Evolutionary conservation across 2,113 vertebrate species (phyloP).

Genomic region (Microcebus ravelobensis): DNA sequence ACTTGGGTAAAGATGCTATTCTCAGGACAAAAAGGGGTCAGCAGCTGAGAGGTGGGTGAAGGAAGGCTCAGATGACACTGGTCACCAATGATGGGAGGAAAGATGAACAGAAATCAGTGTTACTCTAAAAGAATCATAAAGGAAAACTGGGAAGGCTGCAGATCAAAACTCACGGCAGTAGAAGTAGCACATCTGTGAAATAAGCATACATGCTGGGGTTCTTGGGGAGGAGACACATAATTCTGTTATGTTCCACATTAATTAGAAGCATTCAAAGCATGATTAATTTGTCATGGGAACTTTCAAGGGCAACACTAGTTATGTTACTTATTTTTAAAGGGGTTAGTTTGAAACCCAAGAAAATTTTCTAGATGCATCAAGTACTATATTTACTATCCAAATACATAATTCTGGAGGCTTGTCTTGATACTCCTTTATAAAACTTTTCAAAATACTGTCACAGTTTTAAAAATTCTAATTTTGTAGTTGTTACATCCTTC

Average conservation of each 20-base stretch:
- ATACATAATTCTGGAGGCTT: background rate
- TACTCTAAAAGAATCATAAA: background rate
- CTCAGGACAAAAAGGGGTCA: background rate
- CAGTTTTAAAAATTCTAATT: background rate
- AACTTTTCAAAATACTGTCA: constrained; percentile 2
- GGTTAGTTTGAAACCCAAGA: background rate
- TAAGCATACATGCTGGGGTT: background rate
- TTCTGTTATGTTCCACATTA: background rate
- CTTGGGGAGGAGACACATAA: background rate
- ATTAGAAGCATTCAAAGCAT: background rate
- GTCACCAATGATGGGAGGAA: background rate
- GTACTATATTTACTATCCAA: background rate
- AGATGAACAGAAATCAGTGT: background rate
- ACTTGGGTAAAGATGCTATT: background rate
- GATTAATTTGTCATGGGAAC: background rate
- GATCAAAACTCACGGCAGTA: background rate
- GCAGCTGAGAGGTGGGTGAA: background rate
- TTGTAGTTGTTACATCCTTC: background rate
- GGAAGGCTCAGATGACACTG: background rate
- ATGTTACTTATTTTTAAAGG: background rate
- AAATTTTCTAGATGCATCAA: background rate
- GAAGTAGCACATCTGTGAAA: background rate
- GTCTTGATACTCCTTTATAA: background rate
- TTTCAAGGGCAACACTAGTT: background rate
- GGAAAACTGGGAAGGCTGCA: no score